Conservation (phyloP, 2,888 invertebrate genomes). For the Lasioglossum marginatum region DNA sequence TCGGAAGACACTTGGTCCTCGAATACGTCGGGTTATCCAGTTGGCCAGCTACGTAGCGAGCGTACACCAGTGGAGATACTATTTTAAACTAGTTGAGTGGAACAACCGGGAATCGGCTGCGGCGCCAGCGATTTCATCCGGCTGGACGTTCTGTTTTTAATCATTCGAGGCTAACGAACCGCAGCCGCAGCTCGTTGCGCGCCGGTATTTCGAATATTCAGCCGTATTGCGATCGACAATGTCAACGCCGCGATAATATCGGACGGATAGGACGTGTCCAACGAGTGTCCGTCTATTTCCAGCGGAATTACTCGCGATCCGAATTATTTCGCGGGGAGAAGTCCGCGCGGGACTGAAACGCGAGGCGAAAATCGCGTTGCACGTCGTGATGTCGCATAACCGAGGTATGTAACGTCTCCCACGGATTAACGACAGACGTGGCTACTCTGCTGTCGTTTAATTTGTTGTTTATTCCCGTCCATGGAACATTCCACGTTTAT, state of each 20-base stretch:
- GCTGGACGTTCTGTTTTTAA: conserved; percentile 49
- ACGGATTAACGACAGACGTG: neutral
- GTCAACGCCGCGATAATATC: conserved; percentile 57
- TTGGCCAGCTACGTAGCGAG: neutral
- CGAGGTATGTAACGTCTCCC: neutral
- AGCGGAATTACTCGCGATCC: conserved; percentile 36
- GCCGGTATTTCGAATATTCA: conserved; percentile 56
- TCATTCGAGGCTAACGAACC: conserved; percentile 61
- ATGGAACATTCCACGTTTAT: neutral
- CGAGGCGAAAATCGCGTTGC: neutral
- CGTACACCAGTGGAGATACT: neutral
- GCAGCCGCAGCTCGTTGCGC: conserved; percentile 45
- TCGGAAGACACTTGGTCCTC: neutral
- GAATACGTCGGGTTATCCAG: neutral
- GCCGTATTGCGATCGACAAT: conserved; percentile 58
- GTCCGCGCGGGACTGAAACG: neutral
- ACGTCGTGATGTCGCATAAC: neutral
- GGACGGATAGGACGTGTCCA: conserved; percentile 29
- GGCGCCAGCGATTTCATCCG: conserved; percentile 46
- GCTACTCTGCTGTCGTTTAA: neutral
- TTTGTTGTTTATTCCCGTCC: neutral
- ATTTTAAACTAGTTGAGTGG: conserved; percentile 12
- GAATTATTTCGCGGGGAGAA: conserved; percentile 45
- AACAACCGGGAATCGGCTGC: conserved; percentile 23
- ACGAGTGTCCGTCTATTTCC: conserved; percentile 29